These are phyloP conservation scores for Nymphalis c-album DNA, from an alignment of 2,888 invertebrate species.

Conservation along the genomic window DNA sequence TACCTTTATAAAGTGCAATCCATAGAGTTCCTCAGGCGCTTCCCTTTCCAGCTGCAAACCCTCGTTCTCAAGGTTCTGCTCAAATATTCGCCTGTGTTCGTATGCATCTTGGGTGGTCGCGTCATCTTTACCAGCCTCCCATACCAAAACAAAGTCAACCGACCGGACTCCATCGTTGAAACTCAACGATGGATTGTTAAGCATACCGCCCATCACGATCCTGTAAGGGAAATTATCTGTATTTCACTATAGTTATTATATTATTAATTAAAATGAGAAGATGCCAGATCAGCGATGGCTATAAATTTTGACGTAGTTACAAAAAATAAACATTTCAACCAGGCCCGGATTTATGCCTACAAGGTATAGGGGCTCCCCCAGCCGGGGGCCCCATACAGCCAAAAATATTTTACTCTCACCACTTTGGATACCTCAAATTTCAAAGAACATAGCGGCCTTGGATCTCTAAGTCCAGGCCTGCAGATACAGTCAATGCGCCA, in stretches of 20 bases:
- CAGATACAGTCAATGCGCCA: too few species aligned
- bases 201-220: slow-evolving; percentile 67
- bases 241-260: neutral
- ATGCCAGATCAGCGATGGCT: too few species aligned
- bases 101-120: slow-evolving; percentile 68
- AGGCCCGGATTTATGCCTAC: too few species aligned
- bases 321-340: too few species aligned
- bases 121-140: slow-evolving; percentile 83
- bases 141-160: slow-evolving; percentile 90
- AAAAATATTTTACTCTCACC: too few species aligned
- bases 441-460: too few species aligned
- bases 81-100: slow-evolving; percentile 83
- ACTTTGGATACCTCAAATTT: too few species aligned
- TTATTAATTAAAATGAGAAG: too few species aligned
- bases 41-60: slow-evolving; percentile 89
- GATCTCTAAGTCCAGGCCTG: too few species aligned
- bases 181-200: slow-evolving; percentile 81
- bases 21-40: slow-evolving; percentile 81
- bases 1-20: slow-evolving; percentile 90
- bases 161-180: slow-evolving; percentile 87
- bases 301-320: too few species aligned
- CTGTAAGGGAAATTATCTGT: slow-evolving; percentile 46
- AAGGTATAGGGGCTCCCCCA: too few species aligned
- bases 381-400: too few species aligned
- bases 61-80: slow-evolving; percentile 86